A percentile compares a stretch with the other conserved stretches of the same genome.
Conservation (phyloP, 2,888 invertebrate species). For the Masnerella sp. region DNA sequence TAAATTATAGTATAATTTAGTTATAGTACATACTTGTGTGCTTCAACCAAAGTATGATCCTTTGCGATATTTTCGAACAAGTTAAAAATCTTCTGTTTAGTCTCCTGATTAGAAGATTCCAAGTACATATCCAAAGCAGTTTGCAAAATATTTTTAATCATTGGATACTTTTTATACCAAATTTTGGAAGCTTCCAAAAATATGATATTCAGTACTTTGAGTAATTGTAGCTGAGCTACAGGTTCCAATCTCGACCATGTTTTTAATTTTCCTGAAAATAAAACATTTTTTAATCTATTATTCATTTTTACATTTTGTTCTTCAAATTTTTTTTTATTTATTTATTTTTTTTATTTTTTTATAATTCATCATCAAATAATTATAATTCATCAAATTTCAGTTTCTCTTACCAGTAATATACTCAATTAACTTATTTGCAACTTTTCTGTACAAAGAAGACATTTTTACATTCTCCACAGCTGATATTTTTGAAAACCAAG, state of each 20-base stretch:
- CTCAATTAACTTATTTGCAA: conserved; percentile 74
- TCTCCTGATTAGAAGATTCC: conserved; percentile 64
- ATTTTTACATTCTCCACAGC: conserved; percentile 77
- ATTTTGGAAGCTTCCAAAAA: conserved; percentile 69
- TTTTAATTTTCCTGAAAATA: conserved; percentile 66
- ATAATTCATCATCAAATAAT: too few relatives aligned
- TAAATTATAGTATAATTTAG: background rate
- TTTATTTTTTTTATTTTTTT: too few relatives aligned
- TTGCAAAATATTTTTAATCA: conserved; percentile 66
- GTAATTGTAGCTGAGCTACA: conserved; percentile 63
- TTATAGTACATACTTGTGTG: conserved; percentile 68
- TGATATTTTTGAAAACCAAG: conserved; percentile 78
- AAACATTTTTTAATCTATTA: background rate
- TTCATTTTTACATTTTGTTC: too few relatives aligned
- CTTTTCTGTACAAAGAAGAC: conserved; percentile 75
- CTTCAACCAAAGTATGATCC: conserved; percentile 73
- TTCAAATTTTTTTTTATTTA: too few relatives aligned
- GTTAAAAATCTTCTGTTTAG: conserved; percentile 75
- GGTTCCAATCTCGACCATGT: conserved; percentile 65
- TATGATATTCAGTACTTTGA: conserved; percentile 67
- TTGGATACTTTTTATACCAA: conserved; percentile 68
- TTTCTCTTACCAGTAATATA: conserved; percentile 79
- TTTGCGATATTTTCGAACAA: conserved; percentile 79
- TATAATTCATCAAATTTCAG: too few relatives aligned
- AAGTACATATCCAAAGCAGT: conserved; percentile 64